Percentiles rank a stretch among this genome's conserved stretches.
Evolutionary conservation across 1,140 invertebrate species (phyloP).

Genomic region (Diabrotica undecimpunctata): DNA sequence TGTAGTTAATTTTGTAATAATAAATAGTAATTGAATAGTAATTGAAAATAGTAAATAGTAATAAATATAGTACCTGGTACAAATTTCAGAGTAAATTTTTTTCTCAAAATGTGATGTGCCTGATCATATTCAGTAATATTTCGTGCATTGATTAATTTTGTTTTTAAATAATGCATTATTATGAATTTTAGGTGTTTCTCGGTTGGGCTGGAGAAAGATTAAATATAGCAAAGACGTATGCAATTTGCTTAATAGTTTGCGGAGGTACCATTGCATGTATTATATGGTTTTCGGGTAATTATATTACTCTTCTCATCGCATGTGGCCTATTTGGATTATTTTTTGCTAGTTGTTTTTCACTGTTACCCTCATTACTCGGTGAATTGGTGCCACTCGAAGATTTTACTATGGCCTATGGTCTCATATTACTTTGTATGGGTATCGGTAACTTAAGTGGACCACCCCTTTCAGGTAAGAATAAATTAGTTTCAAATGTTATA

Average conservation of each 20-base stretch:
- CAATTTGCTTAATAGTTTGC: constrained; percentile 69
- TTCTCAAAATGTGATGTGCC: no score
- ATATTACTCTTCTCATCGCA: constrained; percentile 55
- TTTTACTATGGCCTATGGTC: constrained; percentile 85
- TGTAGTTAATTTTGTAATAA: no score
- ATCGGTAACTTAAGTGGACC: constrained; percentile 59
- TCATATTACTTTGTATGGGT: constrained; percentile 82
- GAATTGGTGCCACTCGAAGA: constrained; percentile 72
- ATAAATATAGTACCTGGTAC: no score
- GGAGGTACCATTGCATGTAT: constrained; percentile 68
- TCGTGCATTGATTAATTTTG: no score
- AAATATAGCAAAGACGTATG: constrained; percentile 76
- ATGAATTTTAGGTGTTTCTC: constrained; percentile 62
- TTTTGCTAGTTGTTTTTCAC: constrained; percentile 82
- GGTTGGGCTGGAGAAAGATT: constrained; percentile 87
- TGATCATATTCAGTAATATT: no score
- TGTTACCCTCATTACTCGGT: constrained; percentile 82
- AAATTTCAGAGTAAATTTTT: no score
- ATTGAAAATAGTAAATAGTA: no score
- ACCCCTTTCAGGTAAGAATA: constrained; percentile 53
- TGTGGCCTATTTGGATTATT: constrained; percentile 74
- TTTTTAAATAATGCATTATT: no score
- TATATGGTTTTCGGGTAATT: constrained; percentile 61
- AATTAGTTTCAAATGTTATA: neutral
- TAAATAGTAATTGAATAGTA: no score